A percentile compares a stretch with the other conserved stretches of the same genome.
Conservation (phyloP, 2,888 invertebrate genomes). For the Antheraea assamensis region DNA sequence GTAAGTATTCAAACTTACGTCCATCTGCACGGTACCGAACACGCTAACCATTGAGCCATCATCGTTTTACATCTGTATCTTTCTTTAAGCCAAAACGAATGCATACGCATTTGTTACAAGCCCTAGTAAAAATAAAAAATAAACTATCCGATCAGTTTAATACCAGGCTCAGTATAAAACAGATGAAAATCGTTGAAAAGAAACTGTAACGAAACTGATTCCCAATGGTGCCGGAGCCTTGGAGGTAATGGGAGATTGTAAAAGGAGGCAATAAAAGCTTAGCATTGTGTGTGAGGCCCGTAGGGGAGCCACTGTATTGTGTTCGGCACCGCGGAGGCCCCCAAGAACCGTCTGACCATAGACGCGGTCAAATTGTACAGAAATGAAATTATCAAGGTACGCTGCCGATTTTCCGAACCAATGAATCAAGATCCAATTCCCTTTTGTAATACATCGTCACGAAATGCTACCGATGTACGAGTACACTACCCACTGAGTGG, state of each 20-base stretch:
- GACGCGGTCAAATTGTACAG: slow-evolving; percentile 82
- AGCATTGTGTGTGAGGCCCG: slow-evolving; percentile 79
- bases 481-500: slow-evolving; percentile 77
- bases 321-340: slow-evolving; percentile 73
- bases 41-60: too few species aligned
- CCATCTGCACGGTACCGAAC: too few species aligned
- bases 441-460: slow-evolving; percentile 83
- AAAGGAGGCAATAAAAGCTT: slow-evolving; percentile 82
- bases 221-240: slow-evolving; percentile 72
- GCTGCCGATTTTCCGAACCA: slow-evolving; percentile 83
- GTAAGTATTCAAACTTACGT: too few species aligned
- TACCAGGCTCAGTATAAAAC: slow-evolving; percentile 47
- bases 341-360: slow-evolving; percentile 80
- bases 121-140: neutral
- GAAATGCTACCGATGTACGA: slow-evolving; percentile 70
- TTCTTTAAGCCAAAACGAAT: too few species aligned
- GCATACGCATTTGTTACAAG: neutral
- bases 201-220: slow-evolving; percentile 79
- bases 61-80: too few species aligned
- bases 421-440: slow-evolving; percentile 83
- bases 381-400: slow-evolving; percentile 83
- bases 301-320: slow-evolving; percentile 78
- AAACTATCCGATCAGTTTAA: slow-evolving; percentile 42
- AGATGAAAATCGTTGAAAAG: slow-evolving; percentile 68
- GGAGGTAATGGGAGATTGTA: slow-evolving; percentile 81